Evolutionary conservation across 1,140 invertebrate genomes (phyloP).

Genomic region (Vollenhovia emeryi): DNA sequence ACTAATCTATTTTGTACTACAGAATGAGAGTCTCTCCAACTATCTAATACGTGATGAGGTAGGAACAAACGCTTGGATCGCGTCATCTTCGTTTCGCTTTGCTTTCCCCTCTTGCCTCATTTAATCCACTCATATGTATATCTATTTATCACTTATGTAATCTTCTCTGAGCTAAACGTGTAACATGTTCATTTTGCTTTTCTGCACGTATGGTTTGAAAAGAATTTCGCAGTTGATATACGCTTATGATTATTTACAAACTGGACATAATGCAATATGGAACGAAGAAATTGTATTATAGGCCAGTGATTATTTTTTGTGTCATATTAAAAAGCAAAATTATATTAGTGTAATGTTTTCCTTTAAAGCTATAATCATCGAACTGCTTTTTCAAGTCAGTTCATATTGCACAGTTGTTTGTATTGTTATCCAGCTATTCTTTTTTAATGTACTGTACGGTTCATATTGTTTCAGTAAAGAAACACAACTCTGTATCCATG

Average conservation of each 20-base stretch:
- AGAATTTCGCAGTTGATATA: neutral
- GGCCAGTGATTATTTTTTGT: neutral
- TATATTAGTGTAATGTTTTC: neutral
- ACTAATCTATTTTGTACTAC: constrained; percentile 73
- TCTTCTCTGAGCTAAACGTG: neutral
- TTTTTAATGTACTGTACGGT: neutral
- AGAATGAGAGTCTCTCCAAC: constrained; percentile 77
- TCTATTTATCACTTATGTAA: neutral
- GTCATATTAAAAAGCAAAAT: neutral
- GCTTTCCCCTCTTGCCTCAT: neutral
- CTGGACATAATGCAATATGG: neutral
- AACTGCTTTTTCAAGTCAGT: neutral
- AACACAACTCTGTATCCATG: constrained; percentile 75
- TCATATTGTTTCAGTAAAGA: constrained; percentile 75
- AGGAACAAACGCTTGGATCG: constrained; percentile 65
- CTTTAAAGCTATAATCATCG: neutral
- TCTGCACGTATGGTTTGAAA: neutral
- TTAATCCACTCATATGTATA: constrained; percentile 6
- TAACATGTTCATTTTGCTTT: constrained; percentile 1
- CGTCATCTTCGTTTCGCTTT: constrained; percentile 7
- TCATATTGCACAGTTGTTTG: constrained; percentile 24
- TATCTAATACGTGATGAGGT: constrained; percentile 78
- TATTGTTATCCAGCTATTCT: neutral
- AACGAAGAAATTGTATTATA: neutral
- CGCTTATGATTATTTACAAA: neutral